Conservation (phyloP, 2,888 invertebrate genomes). For the Idaea biselata region DNA sequence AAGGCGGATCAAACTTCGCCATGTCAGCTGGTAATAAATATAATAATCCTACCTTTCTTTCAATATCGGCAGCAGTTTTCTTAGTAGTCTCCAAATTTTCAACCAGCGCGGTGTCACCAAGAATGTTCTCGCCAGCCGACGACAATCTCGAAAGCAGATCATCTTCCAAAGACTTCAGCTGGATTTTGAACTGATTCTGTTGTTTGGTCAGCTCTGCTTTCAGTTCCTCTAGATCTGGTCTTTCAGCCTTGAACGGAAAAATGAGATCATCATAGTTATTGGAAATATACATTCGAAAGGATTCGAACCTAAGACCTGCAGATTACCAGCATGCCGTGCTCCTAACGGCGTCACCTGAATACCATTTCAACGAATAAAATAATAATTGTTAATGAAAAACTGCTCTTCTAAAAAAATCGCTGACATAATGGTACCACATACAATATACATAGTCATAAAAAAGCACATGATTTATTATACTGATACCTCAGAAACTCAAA, state of each 20-base stretch:
- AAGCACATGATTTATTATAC: too few relatives aligned
- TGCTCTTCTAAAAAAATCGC: too few relatives aligned
- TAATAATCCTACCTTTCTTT: constrained; percentile 84
- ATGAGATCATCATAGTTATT: constrained; percentile 10
- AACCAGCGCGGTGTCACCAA: constrained; percentile 96
- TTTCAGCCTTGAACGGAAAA: constrained; percentile 92
- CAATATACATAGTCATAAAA: too few relatives aligned
- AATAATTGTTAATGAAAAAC: too few relatives aligned
- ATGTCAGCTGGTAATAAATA: too few relatives aligned
- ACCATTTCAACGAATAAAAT: too few relatives aligned
- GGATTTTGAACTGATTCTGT: constrained; percentile 98
- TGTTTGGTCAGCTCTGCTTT: constrained; percentile 97
- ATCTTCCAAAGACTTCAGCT: constrained; percentile 95
- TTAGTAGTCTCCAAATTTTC: constrained; percentile 98
- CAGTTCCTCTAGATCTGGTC: constrained; percentile 96
- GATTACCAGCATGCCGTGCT: too few relatives aligned
- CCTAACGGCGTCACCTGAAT: too few relatives aligned
- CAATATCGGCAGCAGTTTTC: constrained; percentile 96
- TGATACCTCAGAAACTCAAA: too few relatives aligned
- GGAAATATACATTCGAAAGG: background rate
- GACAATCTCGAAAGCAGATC: constrained; percentile 94
- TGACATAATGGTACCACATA: too few relatives aligned
- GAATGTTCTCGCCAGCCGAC: constrained; percentile 94
- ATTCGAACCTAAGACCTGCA: too few relatives aligned
- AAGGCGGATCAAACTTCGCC: too few relatives aligned